Evolutionary conservation across 2,888 invertebrate genomes (phyloP).

Genomic region (Andrena trimmerana): DNA sequence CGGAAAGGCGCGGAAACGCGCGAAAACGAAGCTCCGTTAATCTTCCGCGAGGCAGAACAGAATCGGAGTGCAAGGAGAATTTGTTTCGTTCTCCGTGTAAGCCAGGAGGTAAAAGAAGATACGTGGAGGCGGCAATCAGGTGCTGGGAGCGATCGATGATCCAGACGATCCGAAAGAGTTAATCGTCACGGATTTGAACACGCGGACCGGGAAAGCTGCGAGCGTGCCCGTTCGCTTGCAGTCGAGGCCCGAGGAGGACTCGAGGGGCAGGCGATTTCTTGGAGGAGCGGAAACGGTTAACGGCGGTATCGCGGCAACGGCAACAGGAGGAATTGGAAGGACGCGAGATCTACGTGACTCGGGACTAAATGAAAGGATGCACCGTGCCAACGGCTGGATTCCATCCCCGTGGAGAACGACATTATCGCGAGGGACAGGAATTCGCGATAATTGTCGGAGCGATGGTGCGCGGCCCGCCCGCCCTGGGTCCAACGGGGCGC

Average conservation of each 20-base stretch:
- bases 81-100: background rate
- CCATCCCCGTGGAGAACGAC: slow-evolving; percentile 3
- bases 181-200: slow-evolving; percentile 8
- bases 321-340: slow-evolving; percentile 19
- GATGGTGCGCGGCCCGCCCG: background rate
- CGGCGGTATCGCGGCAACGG: slow-evolving; percentile 30
- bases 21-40: no score
- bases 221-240: background rate
- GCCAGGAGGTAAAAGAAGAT: background rate
- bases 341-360: slow-evolving; percentile 45
- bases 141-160: background rate
- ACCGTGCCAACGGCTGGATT: background rate
- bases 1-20: no score
- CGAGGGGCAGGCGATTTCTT: slow-evolving; percentile 24
- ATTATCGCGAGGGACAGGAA: slow-evolving; percentile 21
- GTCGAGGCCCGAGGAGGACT: slow-evolving; percentile 3
- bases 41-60: no score
- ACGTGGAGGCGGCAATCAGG: no score
- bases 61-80: no score
- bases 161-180: slow-evolving; percentile 16
- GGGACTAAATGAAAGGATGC: slow-evolving; percentile 22
- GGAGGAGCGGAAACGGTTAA: slow-evolving; percentile 13
- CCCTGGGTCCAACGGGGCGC: background rate
- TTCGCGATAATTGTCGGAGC: background rate
- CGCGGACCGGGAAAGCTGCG: background rate